These are phyloP conservation scores for Stenodera caucasica DNA, from an alignment of 2,888 invertebrate genomes.

Conservation along the genomic window DNA sequence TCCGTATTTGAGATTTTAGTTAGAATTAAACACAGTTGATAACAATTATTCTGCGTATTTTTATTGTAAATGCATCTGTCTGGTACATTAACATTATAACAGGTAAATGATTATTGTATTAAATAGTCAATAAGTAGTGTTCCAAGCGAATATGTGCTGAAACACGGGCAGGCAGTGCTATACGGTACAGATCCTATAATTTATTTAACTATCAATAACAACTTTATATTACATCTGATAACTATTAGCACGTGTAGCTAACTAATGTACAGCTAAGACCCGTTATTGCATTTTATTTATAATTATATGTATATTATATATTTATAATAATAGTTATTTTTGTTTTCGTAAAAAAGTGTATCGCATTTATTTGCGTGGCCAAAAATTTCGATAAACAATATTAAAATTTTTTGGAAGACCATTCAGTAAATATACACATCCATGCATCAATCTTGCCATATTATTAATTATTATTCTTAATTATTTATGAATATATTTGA, in stretches of 20 bases:
- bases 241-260: slow-evolving; percentile 39
- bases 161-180: slow-evolving; percentile 58
- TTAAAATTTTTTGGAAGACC: slow-evolving; percentile 48
- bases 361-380: slow-evolving; percentile 25
- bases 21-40: slow-evolving; percentile 25
- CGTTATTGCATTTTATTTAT: slow-evolving; percentile 29
- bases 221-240: slow-evolving; percentile 41
- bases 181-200: slow-evolving; percentile 52
- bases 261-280: slow-evolving; percentile 31
- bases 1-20: background rate
- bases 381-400: slow-evolving; percentile 41
- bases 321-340: slow-evolving; percentile 3
- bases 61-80: slow-evolving; percentile 58
- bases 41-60: slow-evolving; percentile 56
- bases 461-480: slow-evolving; percentile 24
- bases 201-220: slow-evolving; percentile 37
- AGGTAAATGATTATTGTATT: slow-evolving; percentile 56
- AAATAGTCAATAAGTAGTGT: slow-evolving; percentile 57
- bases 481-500: slow-evolving; percentile 27
- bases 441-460: slow-evolving; percentile 34
- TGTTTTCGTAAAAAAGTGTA: slow-evolving; percentile 27
- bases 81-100: slow-evolving; percentile 58
- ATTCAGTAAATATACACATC: slow-evolving; percentile 44
- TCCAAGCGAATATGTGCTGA: slow-evolving; percentile 57
- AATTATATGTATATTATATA: slow-evolving; percentile 12